Percentiles rank a stretch among this genome's conserved stretches.
These are phyloP conservation scores for Arenaria interpres DNA, from an alignment of 2,113 vertebrate genomes.

Conservation along the genomic window DNA sequence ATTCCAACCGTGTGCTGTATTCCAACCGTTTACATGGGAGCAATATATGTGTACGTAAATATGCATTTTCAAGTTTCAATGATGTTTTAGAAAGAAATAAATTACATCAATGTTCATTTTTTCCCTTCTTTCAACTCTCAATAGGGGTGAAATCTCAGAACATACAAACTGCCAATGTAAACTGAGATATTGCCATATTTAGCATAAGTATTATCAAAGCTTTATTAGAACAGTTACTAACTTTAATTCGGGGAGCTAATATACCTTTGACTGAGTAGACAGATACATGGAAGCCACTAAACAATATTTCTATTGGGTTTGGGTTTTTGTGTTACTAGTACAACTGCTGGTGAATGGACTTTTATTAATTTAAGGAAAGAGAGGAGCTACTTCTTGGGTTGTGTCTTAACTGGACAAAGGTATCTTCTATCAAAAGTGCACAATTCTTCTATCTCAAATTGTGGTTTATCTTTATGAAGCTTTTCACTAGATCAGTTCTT, in stretches of 20 bases:
- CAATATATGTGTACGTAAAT: not conserved
- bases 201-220: not conserved
- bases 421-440: not conserved
- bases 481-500: not conserved
- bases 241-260: not conserved
- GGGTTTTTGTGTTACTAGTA: not conserved
- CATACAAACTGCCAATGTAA: not conserved
- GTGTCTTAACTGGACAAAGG: not conserved
- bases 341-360: not conserved
- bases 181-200: not conserved
- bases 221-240: not conserved
- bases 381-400: not conserved
- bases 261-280: not conserved
- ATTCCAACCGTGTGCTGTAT: not conserved
- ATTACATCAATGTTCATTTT: not conserved
- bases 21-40: not conserved
- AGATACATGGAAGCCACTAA: not conserved
- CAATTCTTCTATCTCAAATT: not conserved
- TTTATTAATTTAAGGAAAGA: not conserved
- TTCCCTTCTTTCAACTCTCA: not conserved
- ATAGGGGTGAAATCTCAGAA: not conserved
- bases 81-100: not conserved
- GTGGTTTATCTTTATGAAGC: not conserved
- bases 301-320: not conserved
- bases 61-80: not conserved